Evolutionary conservation across 2,113 vertebrate genomes (phyloP).

Genomic region (Edolisoma coerulescens): DNA sequence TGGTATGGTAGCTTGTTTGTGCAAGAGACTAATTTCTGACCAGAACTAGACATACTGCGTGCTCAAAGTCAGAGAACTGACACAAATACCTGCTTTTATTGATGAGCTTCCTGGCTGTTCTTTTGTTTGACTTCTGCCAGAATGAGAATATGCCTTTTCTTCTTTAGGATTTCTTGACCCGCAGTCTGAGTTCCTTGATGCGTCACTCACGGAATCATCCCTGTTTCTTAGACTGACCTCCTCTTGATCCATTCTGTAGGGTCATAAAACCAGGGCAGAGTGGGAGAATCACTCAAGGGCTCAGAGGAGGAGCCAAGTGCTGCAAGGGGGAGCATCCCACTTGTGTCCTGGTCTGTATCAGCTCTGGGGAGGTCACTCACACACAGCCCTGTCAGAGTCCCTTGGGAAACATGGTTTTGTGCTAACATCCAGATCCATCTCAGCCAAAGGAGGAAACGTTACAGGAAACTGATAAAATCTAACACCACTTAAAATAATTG

Average conservation of each 20-base stretch:
- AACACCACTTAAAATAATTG: neutral
- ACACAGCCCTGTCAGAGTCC: fast-evolving
- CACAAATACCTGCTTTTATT: neutral
- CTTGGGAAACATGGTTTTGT: neutral
- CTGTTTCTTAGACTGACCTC: neutral
- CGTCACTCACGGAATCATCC: neutral
- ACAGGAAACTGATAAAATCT: neutral
- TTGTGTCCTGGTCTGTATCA: fast-evolving
- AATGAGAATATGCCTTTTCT: neutral
- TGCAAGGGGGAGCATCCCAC: neutral
- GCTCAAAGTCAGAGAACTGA: neutral
- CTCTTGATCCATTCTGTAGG: neutral
- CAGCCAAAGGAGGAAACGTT: neutral
- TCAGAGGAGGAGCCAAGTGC: neutral
- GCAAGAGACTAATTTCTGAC: neutral
- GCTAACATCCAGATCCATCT: neutral
- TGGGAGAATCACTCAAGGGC: neutral
- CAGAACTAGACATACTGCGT: neutral
- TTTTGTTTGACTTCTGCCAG: neutral
- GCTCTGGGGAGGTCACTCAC: neutral
- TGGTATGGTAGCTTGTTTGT: neutral
- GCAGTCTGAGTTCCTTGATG: neutral
- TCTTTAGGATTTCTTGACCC: neutral
- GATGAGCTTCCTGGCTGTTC: neutral
- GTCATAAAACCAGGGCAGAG: neutral